Evolutionary conservation across 2,888 invertebrate genomes (phyloP).

Genomic region (Saturnia pavonia): DNA sequence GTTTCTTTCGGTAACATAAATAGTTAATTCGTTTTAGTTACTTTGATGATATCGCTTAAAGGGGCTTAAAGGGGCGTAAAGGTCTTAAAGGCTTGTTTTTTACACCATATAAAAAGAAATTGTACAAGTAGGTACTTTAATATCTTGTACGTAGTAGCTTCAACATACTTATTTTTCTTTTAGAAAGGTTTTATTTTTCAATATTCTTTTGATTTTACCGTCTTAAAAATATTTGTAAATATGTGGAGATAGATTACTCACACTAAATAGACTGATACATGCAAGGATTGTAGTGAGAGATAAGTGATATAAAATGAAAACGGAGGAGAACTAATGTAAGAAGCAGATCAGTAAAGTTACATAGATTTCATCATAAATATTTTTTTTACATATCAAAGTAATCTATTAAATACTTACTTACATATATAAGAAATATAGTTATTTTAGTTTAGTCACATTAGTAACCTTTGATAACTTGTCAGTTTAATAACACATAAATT

Average conservation of each 20-base stretch:
- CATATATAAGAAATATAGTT: neutral
- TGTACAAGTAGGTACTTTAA: no score
- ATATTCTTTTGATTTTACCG: no score
- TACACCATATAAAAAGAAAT: neutral
- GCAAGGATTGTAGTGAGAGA: no score
- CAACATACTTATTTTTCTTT: no score
- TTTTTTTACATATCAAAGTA: neutral
- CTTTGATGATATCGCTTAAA: neutral
- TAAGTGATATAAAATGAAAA: no score
- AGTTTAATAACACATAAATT: constrained; percentile 30
- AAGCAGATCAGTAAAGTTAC: neutral
- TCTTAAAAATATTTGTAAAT: no score
- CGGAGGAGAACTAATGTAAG: neutral
- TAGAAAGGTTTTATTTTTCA: no score
- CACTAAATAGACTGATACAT: no score
- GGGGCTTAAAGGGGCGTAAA: neutral
- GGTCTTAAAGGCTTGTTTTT: no score
- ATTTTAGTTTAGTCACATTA: neutral
- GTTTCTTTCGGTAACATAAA: neutral
- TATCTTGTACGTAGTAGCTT: no score
- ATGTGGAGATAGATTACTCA: no score
- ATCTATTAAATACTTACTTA: neutral
- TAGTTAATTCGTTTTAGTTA: neutral
- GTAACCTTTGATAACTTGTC: neutral
- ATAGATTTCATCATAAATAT: neutral